Conservation (phyloP, 92 coral and sea anemone species). For the Zoanthus sansibaricus region DNA sequence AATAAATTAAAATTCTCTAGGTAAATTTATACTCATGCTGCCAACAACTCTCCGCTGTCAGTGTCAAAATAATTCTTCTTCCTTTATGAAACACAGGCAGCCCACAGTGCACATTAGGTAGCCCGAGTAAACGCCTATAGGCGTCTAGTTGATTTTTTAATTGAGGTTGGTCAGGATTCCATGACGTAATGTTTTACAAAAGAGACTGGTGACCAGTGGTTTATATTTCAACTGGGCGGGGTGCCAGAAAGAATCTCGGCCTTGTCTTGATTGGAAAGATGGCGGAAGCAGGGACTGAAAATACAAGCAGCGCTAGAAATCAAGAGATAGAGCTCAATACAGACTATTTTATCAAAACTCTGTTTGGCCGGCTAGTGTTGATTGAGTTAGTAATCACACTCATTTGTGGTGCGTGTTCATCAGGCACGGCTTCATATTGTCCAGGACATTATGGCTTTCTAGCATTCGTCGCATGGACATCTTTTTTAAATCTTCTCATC, state of each 20-base stretch:
- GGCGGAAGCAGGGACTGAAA: slow-evolving; percentile 50
- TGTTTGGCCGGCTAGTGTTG: slow-evolving; percentile 65
- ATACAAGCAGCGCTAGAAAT: neutral
- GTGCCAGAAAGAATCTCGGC: neutral
- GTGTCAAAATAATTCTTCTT: too few species aligned
- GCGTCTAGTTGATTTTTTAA: too few species aligned
- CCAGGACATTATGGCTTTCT: slow-evolving; percentile 65
- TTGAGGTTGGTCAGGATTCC: neutral
- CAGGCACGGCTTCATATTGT: slow-evolving; percentile 24
- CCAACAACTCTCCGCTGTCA: too few species aligned
- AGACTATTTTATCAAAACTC: slow-evolving; percentile 37
- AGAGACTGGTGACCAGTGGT: slow-evolving; percentile 7
- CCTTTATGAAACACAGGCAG: too few species aligned
- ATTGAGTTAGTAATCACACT: slow-evolving; percentile 71
- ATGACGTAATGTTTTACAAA: neutral
- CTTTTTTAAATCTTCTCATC: slow-evolving; percentile 81
- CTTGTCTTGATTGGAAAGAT: slow-evolving; percentile 25
- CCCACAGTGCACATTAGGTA: too few species aligned
- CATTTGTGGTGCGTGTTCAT: slow-evolving; percentile 68
- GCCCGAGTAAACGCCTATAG: too few species aligned
- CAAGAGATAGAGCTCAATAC: slow-evolving; percentile 13
- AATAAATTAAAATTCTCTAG: too few species aligned
- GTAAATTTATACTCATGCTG: too few species aligned
- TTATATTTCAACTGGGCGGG: slow-evolving; percentile 38
- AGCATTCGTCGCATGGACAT: slow-evolving; percentile 89